Percentiles rank a stretch among this genome's conserved stretches.
Evolutionary conservation across 2,888 invertebrate genomes (phyloP).

Genomic region (Dolichomitus sp.): DNA sequence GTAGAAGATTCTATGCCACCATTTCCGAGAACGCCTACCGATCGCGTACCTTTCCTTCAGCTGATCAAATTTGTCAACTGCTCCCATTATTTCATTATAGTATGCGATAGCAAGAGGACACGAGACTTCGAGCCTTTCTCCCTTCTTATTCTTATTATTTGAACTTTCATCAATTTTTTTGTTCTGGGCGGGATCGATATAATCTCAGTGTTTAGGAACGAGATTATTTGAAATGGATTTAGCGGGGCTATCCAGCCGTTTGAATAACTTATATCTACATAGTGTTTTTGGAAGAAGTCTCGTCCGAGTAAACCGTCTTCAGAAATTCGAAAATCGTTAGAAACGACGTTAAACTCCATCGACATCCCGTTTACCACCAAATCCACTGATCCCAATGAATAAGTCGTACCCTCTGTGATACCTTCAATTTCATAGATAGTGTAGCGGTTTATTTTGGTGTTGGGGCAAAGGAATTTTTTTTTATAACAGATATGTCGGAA

Average conservation of each 20-base stretch:
- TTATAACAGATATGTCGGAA: slow-evolving; percentile 23
- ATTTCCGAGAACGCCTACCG: too few relatives aligned
- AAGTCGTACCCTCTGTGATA: background rate
- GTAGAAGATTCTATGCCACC: too few relatives aligned
- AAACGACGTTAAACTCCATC: slow-evolving; percentile 6
- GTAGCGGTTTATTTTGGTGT: too few relatives aligned
- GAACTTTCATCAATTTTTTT: background rate
- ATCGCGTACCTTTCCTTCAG: too few relatives aligned
- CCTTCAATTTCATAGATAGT: background rate
- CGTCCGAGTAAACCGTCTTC: slow-evolving; percentile 12
- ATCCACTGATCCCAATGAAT: slow-evolving; percentile 1
- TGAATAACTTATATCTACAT: slow-evolving; percentile 1
- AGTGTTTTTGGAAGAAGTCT: slow-evolving; percentile 11
- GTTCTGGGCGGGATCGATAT: background rate
- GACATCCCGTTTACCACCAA: background rate
- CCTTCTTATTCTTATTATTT: too few relatives aligned
- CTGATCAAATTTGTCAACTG: too few relatives aligned
- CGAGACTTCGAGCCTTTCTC: too few relatives aligned
- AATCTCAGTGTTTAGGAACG: background rate
- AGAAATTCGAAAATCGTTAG: background rate
- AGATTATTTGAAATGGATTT: background rate
- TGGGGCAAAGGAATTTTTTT: background rate
- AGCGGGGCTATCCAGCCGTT: background rate
- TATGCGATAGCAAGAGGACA: too few relatives aligned
- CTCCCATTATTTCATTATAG: too few relatives aligned